These are phyloP conservation scores for Apodemia hepburni DNA, from an alignment of 2,888 invertebrate species.

Conservation along the genomic window DNA sequence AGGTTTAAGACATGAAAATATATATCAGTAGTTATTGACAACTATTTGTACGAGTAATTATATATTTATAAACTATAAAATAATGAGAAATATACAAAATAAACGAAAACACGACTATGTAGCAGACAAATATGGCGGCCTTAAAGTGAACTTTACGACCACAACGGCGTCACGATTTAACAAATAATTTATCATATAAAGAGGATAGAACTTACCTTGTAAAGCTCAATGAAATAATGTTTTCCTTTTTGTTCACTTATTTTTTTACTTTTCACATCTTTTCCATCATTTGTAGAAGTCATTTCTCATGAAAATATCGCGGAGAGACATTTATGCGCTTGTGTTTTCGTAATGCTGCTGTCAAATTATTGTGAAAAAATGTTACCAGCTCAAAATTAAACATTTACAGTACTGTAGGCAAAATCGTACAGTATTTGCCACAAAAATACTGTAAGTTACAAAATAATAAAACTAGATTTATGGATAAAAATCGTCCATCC, in stretches of 20 bases:
- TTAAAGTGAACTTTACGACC: slow-evolving; percentile 57
- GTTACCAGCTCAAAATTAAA: slow-evolving; percentile 39
- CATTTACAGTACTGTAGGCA: no score
- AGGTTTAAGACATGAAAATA: neutral
- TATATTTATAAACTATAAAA: slow-evolving; percentile 21
- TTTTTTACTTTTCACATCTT: slow-evolving; percentile 76
- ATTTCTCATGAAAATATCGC: slow-evolving; percentile 79
- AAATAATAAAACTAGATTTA: no score
- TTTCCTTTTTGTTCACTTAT: slow-evolving; percentile 70
- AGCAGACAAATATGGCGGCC: slow-evolving; percentile 78
- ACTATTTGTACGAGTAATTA: slow-evolving; percentile 7
- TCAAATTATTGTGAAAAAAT: slow-evolving; percentile 53
- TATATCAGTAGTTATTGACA: neutral
- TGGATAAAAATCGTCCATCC: no score
- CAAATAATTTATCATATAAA: slow-evolving; percentile 38
- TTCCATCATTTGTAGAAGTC: slow-evolving; percentile 80
- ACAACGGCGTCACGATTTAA: slow-evolving; percentile 64
- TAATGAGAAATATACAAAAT: slow-evolving; percentile 38
- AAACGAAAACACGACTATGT: slow-evolving; percentile 68
- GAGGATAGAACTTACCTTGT: slow-evolving; percentile 67
- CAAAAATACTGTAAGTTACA: no score
- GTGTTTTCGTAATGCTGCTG: slow-evolving; percentile 77
- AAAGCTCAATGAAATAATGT: slow-evolving; percentile 73
- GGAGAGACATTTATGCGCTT: slow-evolving; percentile 80
- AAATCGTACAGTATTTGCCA: no score